These are phyloP conservation scores for Nilaparvata lugens DNA, from an alignment of 1,140 invertebrate species.

Conservation along the genomic window DNA sequence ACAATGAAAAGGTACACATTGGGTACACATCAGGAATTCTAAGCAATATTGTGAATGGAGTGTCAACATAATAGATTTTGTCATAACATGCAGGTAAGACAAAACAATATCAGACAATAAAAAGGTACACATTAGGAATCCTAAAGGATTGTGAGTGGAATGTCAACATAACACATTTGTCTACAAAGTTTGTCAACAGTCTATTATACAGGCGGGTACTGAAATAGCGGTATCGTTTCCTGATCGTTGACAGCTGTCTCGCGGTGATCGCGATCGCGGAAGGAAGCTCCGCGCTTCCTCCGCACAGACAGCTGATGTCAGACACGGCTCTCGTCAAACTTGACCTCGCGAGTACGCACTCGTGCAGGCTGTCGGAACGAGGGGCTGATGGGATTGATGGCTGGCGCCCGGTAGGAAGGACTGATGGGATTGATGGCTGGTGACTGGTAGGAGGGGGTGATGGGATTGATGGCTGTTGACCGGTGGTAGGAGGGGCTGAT, in stretches of 20 bases:
- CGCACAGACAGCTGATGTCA: conserved; percentile 20
- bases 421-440: conserved; percentile 26
- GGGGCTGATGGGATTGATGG: conserved; percentile 31
- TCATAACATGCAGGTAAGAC: too few species aligned
- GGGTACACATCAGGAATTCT: too few species aligned
- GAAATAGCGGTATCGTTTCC: conserved; percentile 12
- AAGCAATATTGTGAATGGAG: too few species aligned
- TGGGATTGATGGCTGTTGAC: conserved; percentile 23
- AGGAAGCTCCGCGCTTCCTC: conserved; percentile 12
- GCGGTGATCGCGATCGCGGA: conserved; percentile 3
- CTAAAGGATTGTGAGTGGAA: too few species aligned
- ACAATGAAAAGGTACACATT: too few species aligned
- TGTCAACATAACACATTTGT: too few species aligned
- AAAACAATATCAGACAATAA: too few species aligned
- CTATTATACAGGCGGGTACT: conserved; percentile 3
- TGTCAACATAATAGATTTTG: too few species aligned
- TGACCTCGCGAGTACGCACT: conserved; percentile 39
- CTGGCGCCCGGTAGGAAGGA: conserved; percentile 25
- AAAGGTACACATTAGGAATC: too few species aligned
- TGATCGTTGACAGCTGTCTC: neutral
- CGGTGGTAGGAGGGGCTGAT: conserved; percentile 31
- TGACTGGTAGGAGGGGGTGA: conserved; percentile 34
- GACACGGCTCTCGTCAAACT: conserved; percentile 40
- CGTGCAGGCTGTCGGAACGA: conserved; percentile 32
- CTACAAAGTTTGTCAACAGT: too few species aligned